Percentiles rank a stretch among this genome's conserved stretches.
phyloP scores from a whole-genome alignment of 2,888 invertebrate genomes.

The Scaptomyza reducta region DNA sequence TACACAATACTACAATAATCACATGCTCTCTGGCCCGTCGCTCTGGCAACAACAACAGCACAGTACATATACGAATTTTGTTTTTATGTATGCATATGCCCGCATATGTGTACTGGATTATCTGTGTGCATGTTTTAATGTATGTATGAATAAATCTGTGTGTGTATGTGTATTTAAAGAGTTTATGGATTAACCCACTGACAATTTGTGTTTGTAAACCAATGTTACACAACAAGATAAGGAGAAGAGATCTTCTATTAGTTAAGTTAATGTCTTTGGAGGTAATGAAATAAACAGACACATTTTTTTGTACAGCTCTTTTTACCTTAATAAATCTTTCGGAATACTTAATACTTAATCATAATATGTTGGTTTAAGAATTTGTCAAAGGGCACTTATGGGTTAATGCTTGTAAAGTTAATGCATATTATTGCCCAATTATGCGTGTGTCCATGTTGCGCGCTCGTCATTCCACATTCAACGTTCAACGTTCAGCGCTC shows the following conservation, averaged over 20 bases:
- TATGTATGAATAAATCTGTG: background rate
- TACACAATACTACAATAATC: background rate
- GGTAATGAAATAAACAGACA: too few relatives aligned
- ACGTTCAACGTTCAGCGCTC: background rate
- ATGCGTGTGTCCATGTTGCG: constrained; percentile 47
- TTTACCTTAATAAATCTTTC: too few relatives aligned
- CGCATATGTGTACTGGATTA: background rate
- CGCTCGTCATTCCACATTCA: constrained; percentile 22
- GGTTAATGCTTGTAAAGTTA: constrained; percentile 33
- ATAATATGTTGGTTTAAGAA: background rate
- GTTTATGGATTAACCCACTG: constrained; percentile 22
- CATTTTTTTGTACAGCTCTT: too few relatives aligned
- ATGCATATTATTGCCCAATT: constrained; percentile 43
- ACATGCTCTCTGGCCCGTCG: background rate
- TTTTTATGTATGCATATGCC: background rate
- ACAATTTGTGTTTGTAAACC: too few relatives aligned
- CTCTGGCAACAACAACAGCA: constrained; percentile 14
- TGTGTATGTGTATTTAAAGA: background rate
- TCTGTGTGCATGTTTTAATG: background rate
- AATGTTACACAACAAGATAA: too few relatives aligned
- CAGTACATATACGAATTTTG: constrained; percentile 22
- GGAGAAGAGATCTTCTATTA: too few relatives aligned
- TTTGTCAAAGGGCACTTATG: constrained; percentile 2
- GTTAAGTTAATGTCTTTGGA: too few relatives aligned
- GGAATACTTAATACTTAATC: too few relatives aligned